A percentile compares a stretch with the other conserved stretches of the same genome.
Evolutionary conservation across 2,888 invertebrate species (phyloP).

Genomic region (Melipona beecheii): DNA sequence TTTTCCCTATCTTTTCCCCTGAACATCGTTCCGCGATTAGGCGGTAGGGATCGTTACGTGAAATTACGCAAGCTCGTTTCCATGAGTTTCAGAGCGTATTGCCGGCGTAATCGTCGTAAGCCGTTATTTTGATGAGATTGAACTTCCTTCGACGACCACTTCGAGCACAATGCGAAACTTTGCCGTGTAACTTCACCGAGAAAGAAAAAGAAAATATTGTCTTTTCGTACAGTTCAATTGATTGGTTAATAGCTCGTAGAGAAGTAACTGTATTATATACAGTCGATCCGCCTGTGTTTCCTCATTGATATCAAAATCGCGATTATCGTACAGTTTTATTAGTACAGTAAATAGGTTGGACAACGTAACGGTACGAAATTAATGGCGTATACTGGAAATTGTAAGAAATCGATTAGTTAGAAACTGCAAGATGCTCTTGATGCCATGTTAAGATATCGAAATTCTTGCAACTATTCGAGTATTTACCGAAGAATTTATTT

Average conservation of each 20-base stretch:
- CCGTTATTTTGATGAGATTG: conserved; percentile 71
- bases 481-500: neutral
- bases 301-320: neutral
- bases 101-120: conserved; percentile 52
- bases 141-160: conserved; percentile 63
- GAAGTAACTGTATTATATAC: neutral
- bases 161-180: conserved; percentile 9
- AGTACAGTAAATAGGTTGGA: conserved; percentile 11
- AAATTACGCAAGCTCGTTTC: conserved; percentile 66
- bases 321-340: conserved; percentile 8
- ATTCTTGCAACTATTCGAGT: too few relatives aligned
- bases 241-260: neutral
- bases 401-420: neutral
- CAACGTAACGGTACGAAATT: conserved; percentile 30
- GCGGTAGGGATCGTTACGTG: conserved; percentile 46
- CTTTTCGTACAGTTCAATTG: conserved; percentile 4
- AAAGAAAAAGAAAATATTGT: conserved; percentile 1
- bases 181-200: neutral
- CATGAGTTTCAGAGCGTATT: conserved; percentile 61
- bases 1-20: conserved; percentile 52
- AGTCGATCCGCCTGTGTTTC: neutral
- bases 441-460: too few relatives aligned
- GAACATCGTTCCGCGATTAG: conserved; percentile 59
- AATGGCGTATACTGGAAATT: neutral
- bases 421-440: neutral